Percentiles rank a stretch among this genome's conserved stretches.
Evolutionary conservation across 2,797 vertebrate species (phyloP).

Genomic region (Gymnoscopelus microlampas): DNA sequence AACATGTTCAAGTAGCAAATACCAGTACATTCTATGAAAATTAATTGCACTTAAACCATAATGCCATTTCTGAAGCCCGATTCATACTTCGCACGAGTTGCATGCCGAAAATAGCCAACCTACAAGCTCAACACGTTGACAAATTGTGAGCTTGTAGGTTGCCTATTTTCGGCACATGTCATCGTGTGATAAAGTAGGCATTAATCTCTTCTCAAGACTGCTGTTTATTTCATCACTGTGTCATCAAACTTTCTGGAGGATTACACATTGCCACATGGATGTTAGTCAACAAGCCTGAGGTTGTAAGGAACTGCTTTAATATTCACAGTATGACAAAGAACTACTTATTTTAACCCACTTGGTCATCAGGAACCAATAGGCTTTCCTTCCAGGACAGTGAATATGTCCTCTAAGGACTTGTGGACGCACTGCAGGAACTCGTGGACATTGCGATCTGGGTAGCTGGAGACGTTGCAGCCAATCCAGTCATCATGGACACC

Average conservation of each 20-base stretch:
- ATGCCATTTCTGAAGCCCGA: background rate
- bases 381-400: slow-evolving; percentile 88
- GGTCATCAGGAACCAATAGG: slow-evolving; percentile 53
- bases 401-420: slow-evolving; percentile 93
- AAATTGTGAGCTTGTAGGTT: too few species aligned
- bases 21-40: too few species aligned
- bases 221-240: background rate
- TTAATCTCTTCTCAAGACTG: background rate
- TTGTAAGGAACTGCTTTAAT: background rate
- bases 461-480: slow-evolving; percentile 91
- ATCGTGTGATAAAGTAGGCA: background rate
- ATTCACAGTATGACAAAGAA: background rate
- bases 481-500: slow-evolving; percentile 91
- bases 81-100: too few species aligned
- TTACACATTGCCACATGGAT: background rate
- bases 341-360: background rate
- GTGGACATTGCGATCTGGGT: slow-evolving; percentile 84
- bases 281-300: background rate
- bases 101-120: too few species aligned
- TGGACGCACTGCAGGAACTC: slow-evolving; percentile 90
- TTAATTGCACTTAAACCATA: too few species aligned
- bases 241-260: background rate
- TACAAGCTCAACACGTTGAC: too few species aligned
- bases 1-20: too few species aligned
- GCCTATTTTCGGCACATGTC: too few species aligned